Base-by-base conservation (phyloP, 2,888 invertebrate species). In the Apodemia hepburni region DNA sequence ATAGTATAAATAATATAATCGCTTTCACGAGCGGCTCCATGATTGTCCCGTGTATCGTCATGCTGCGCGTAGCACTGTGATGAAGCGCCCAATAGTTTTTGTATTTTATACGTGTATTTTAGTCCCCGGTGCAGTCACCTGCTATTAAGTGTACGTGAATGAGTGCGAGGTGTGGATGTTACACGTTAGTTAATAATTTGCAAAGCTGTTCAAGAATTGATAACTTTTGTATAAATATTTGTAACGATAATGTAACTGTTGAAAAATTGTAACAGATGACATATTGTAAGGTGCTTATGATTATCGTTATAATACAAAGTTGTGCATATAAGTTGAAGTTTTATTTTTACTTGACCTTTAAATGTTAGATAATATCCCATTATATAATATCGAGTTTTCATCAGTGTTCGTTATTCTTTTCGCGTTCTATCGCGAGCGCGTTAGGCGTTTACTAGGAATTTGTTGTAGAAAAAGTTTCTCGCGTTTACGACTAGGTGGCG, bases 251-350 rank as follows among this genome's bases (percentile, higher is more conserved):
- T 84, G 80, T 87, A 87, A 89, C 83, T 87, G 90, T 90, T 90
- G 83, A 85, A 80, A 84, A 84, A 87, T 84, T 87, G 84, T 89
- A 89, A 88, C 85, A 87, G 85, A 87, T 79, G 84, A 89, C 87
- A 87, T 87, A 87, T 85, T 87, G 81, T 90, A 90, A 90, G 91
- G 91, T 91, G 90, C 91, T 91, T 91, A 88, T 88, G 85, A 88
- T 83, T 88, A 90, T 89, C 88, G 90, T 90, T 91, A 91, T 87
- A 89, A 89, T 91, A 90, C 87, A 90, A 90, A 88, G 88, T 90
- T 91, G 90, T 91, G 91, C 90, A 89, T 89, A 89, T 75, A 76
- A 67, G 57, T 58, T 61, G 59, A 61, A 65, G 70, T 75, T 75
- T 75, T 65, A 72, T 73, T 74, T 58, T 38, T 33, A 33, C 8